Base-by-base conservation (phyloP, 2,888 invertebrate genomes). In the Anorthoa munda region DNA sequence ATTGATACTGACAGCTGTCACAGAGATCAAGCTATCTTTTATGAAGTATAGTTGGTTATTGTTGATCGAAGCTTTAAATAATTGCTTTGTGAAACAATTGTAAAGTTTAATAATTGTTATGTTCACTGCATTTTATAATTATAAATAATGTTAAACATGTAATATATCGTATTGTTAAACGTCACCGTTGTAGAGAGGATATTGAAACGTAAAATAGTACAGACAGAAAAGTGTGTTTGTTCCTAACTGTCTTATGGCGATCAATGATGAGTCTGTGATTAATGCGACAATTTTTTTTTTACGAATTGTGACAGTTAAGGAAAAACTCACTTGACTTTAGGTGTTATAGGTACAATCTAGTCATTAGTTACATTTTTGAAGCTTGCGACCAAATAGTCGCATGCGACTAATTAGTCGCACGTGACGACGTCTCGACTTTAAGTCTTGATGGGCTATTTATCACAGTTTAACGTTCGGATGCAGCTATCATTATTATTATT, bases 81-180 rank as follows among this genome's bases (percentile, higher is more conserved):
- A 65, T 68, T 66, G 63, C 58, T 58, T 39, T 73, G 21, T 70
- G 59, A 53, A 72, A 70, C 1, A 4, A 63, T 66, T 73, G 31
- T 67, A 66, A 56, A 74, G 68, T 75, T 58, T 63, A 56, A 53
- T 56, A 66, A 63, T 23, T 72, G 70, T 72, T 73, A 70, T 66
- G 58, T 72, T 61, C 26, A 59, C 70, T 84, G 87, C 87, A 87
- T 87, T 87, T 86, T 79, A 72, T 82, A 73, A 72, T 72, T 75
- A 71, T 80, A 68, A 81, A 79, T 75, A 73, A 75, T 78, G 48
- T 76, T 64, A 56, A 73, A 63, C 39, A 61, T 56, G 18, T 74
- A 51, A 69, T 46, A 66, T 66, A 77, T 56, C 66, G 4, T 78
- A 72, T 64, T 51, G 23, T 56, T 80, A 82, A 79, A 69, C 23